phyloP scores from a whole-genome alignment of 2,113 vertebrate species.

The Pampusana beccarii region DNA sequence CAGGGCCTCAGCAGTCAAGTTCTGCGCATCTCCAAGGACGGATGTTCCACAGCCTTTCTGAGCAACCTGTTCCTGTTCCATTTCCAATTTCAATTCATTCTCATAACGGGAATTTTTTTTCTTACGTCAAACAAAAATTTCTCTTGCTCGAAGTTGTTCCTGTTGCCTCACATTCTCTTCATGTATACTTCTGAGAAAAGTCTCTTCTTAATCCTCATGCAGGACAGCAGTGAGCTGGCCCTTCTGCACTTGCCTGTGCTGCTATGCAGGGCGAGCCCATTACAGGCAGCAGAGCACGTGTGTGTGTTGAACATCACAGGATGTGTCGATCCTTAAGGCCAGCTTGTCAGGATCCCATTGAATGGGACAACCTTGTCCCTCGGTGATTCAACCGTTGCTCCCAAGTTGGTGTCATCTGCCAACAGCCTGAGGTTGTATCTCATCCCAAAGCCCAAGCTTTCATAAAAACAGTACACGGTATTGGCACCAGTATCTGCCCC shows the following conservation, averaged over 20 bases:
- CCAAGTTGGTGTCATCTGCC: neutral
- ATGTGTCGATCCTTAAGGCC: neutral
- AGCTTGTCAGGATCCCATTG: neutral
- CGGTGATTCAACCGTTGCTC: fast-evolving
- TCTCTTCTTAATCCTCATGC: neutral
- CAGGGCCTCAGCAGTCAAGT: neutral
- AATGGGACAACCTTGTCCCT: neutral
- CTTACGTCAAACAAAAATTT: neutral
- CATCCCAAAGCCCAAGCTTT: neutral
- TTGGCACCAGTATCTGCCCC: neutral
- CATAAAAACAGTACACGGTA: neutral
- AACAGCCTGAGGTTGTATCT: neutral
- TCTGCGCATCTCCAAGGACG: neutral
- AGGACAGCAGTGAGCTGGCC: neutral
- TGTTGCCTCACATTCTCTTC: neutral
- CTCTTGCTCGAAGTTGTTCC: neutral
- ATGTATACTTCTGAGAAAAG: neutral
- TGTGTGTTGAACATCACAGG: neutral
- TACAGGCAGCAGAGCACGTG: fast-evolving
- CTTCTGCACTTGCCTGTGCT: neutral
- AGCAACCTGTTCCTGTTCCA: neutral
- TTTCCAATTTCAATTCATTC: neutral
- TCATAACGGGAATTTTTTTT: neutral
- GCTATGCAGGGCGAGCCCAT: neutral
- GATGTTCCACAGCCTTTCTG: neutral